Base-by-base conservation (phyloP, 2,888 invertebrate species). In the Trichogramma evanescens region DNA sequence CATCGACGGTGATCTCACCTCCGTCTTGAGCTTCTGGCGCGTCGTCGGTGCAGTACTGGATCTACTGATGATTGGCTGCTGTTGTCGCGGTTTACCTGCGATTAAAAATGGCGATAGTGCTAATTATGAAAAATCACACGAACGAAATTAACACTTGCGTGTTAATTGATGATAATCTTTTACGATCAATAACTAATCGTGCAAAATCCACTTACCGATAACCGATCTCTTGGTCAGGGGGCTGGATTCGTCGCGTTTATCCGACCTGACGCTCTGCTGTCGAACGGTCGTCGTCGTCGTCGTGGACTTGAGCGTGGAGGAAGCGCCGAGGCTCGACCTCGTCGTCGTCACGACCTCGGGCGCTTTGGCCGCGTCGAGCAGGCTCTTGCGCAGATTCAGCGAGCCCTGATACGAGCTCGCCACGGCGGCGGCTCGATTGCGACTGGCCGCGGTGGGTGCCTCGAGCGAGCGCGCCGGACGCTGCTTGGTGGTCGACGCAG, bases 281-380 rank as follows among this genome's bases (percentile, higher is more conserved):
- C 66, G 10, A 67, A 67, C 5, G 63, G 56, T 4, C 66, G 63
- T 50, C 71, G 71, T 26, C 74, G 70, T 4, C 13, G 66, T 48
- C 6, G 51, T 61, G 4, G 67, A 52, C 44, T 66, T 64, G 5
- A 54, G 58, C 54, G 63, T 63, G 6, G 69, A 56, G 4, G 65
- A 64, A 10, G 64, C 69, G 54, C 68, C 71, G 5, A 69, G 41
- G 39, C 63, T 56, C 64, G 68, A 72, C 39, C 63, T 67, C 39
- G 69, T 83, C 13, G 13, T 13, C 13, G 13, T 13, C 13, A 13
- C 13, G 13, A 13, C 13, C 13, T 82, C 81, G 3, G 82, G 81
- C 1, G 81, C 80, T 63, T 80, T 80, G 2, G 82, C 82, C 5
- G 82, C 82, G 52, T 82, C 77, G 39, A 83, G 68, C 10, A 83